Evolutionary conservation across 2,113 vertebrate species (phyloP), one percentile per base, ranked within the genome.

Genomic region (Corvus moneduloides): DNA sequence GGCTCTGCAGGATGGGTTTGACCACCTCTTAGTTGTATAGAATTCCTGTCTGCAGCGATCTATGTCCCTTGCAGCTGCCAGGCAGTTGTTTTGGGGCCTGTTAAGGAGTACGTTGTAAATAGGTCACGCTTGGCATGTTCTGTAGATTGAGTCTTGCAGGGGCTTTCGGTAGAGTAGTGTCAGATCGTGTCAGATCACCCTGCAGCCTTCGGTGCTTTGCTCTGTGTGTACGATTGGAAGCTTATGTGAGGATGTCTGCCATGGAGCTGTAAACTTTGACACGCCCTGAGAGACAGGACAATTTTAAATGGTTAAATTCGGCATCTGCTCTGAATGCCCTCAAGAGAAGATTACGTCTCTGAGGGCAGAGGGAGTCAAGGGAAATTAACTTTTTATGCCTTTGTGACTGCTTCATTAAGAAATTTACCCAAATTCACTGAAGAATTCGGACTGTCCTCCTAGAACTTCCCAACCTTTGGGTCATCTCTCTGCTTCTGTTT

Each of bases 361-460:
- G 44, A 94, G 66, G 93, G 83, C 73, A 95, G 68, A 87, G 64
- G 27, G 32, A 89, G 19, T 63, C 61, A 41, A 33, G 80, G 76
- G 76, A 89, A 88, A 92, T 92, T 64, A 95, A 76, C 69, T 71
- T 94, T 92, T 87, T 91, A 81, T 5, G 20, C 56, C 61, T 91
- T 82, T 87, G 52, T 91, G 86, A 91, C 61, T 35, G 58, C 81
- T 84, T 94, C 44, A 82, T 95, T 95, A 93, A 95, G 61, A 90
- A 68, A 87, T 88, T 96, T 93, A 56, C 35, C 52, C 56, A 72
- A 88, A 95, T 85, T 93, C 66, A 28, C 55, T 35, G 77, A 82
- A 54, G 77, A 93, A 83, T 79, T 68, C 17, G 69, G 48, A 43
- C 52, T 90, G 56, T 75, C 15, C 39, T 67, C 39, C 61, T 35